Base-by-base conservation (phyloP, 2,797 vertebrate species). In the Danio choprae region DNA sequence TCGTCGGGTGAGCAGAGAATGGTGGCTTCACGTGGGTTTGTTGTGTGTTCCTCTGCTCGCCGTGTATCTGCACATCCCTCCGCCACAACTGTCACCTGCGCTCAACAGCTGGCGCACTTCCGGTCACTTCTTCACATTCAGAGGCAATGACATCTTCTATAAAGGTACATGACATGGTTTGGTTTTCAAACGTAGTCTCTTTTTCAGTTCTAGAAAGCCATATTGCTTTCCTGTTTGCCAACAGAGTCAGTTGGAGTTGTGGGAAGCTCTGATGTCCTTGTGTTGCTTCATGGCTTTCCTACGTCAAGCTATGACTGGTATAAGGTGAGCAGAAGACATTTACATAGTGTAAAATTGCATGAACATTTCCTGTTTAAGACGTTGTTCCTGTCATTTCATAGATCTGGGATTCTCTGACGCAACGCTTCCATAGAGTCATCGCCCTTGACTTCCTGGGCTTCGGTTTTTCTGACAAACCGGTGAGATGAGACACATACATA, bases 381-480 rank as follows among this genome's bases (percentile, higher is more conserved):
- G 2, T 7, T 22, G 13, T 18, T 58, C 62, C n/a, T 59, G 11
- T 64, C 65, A 55, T 41, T 70, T 79, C 41, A 3, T 83, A 99
- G 97, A 94, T 99, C 59, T 99, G 98, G 98, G 96, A 97, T 87
- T 95, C 95, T 1, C 92, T 99, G 80, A 95, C 91, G 0, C 95
- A 95, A 83, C 93, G 94, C 65, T 99, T 98, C 81, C 94, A 96
- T 83, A 91, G 96, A 13, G 96, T 99, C 84, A 92, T 99, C 0
- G 96, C 96, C 1, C 91, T 97, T 16, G 98, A 99, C 89, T 99
- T 99, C 65, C 87, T 98, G 0, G 97, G 97, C 7, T 99, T 99
- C 13, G 98, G 97, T 84, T 99, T 99, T 90, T 99, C 97, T 4
- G 97, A 98, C 88, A 99, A 99, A 82, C 97, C 98, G 1, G 97